Percentiles rank a stretch among this genome's conserved stretches.
phyloP scores from a whole-genome alignment of 30 jellyfish, hydroid and myxozoan genomes.

The Mastigias papua region DNA sequence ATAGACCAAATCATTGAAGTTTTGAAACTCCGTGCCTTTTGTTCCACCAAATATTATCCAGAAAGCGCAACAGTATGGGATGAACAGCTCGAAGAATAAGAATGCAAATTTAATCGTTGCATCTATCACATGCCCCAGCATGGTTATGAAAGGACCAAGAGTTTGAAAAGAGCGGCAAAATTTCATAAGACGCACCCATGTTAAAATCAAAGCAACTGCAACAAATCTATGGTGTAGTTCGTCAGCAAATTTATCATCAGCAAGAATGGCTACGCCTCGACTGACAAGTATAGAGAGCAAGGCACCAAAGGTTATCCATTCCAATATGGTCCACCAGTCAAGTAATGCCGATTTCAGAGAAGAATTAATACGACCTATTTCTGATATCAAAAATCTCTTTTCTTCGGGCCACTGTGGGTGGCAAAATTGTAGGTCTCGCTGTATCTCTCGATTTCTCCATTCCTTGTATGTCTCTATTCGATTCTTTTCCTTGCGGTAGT shows the following conservation, averaged over 20 bases:
- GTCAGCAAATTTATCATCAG: constrained; percentile 25
- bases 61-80: constrained; percentile 95
- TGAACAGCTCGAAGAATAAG: constrained; percentile 92
- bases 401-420: constrained; percentile 99
- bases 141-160: constrained; percentile 94
- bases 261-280: constrained; percentile 68
- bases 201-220: constrained; percentile 79
- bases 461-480: constrained; percentile 64
- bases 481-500: constrained; percentile 66
- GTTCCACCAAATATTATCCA: constrained; percentile 97
- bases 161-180: constrained; percentile 87
- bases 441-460: constrained; percentile 93
- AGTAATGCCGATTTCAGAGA: constrained; percentile 67
- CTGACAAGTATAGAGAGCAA: constrained; percentile 66
- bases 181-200: constrained; percentile 95
- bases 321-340: constrained; percentile 93
- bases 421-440: constrained; percentile 87
- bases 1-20: constrained; percentile 36
- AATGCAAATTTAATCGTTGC: constrained; percentile 93
- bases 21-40: constrained; percentile 41
- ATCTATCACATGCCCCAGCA: constrained; percentile 91
- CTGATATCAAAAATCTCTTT: constrained; percentile 81
- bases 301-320: constrained; percentile 83
- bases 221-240: constrained; percentile 72
- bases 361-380: constrained; percentile 76